A percentile compares a stretch with the other conserved stretches of the same genome.
Conservation (phyloP, 2,113 vertebrate species). For the Cercocebus atys region DNA sequence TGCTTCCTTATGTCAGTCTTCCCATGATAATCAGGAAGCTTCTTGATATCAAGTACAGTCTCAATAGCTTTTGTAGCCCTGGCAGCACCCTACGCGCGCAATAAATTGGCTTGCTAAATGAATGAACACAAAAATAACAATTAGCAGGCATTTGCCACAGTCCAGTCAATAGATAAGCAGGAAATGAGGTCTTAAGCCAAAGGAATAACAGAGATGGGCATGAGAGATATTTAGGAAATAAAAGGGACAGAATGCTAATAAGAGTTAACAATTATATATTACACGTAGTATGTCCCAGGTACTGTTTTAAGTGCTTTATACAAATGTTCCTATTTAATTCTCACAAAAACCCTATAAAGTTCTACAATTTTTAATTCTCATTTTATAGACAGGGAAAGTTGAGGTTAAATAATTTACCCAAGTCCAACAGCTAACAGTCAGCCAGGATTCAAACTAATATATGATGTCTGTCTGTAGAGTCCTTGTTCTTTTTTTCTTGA, state of each 20-base stretch:
- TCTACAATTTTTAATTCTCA: neutral
- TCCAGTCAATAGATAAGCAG: neutral
- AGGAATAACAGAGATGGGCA: neutral
- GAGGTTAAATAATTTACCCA: neutral
- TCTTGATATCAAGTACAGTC: neutral
- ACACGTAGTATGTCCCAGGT: neutral
- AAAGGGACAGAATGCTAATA: neutral
- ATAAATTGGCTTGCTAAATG: neutral
- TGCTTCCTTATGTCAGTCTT: neutral
- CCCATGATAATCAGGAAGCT: neutral
- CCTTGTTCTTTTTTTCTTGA: neutral
- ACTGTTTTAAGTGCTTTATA: neutral
- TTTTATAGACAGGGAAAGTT: neutral
- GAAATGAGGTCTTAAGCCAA: neutral
- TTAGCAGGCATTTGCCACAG: neutral
- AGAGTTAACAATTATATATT: neutral
- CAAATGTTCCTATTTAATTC: neutral
- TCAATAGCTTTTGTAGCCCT: neutral
- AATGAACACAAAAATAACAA: neutral
- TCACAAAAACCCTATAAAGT: neutral
- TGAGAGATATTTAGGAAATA: neutral
- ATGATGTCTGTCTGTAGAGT: neutral
- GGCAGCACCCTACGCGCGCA: neutral
- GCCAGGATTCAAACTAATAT: neutral
- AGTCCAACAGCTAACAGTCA: neutral